A percentile compares a stretch with the other conserved stretches of the same genome.
Conservation (phyloP, 2,888 invertebrate genomes). For the Dorcus hopei region DNA sequence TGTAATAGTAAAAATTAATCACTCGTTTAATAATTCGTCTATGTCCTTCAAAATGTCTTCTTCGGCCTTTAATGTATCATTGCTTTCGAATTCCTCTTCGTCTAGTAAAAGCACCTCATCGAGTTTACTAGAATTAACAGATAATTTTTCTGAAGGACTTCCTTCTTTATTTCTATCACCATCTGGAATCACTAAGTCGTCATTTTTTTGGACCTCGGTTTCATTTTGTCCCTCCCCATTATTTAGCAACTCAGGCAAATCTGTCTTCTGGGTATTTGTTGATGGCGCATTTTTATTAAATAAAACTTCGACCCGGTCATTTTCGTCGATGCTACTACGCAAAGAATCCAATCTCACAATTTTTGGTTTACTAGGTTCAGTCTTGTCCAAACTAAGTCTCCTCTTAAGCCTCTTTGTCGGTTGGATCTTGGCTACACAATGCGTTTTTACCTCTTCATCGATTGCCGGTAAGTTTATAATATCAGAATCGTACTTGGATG, state of each 20-base stretch:
- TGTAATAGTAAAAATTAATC: constrained; percentile 12
- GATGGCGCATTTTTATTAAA: background rate
- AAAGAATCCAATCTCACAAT: background rate
- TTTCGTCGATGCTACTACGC: background rate
- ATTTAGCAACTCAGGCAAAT: background rate
- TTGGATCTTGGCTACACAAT: constrained; percentile 10
- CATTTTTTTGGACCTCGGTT: constrained; percentile 10
- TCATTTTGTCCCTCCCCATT: constrained; percentile 11
- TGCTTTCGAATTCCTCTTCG: constrained; percentile 40
- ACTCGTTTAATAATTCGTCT: constrained; percentile 46
- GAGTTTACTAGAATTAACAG: constrained; percentile 28
- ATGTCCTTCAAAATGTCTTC: constrained; percentile 49
- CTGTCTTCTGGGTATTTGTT: background rate
- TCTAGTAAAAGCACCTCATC: constrained; percentile 41
- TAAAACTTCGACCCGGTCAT: background rate
- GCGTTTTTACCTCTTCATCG: background rate
- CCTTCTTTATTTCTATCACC: constrained; percentile 4
- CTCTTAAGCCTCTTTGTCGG: constrained; percentile 14
- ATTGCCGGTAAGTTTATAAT: background rate
- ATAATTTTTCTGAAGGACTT: background rate
- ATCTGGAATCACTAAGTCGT: background rate
- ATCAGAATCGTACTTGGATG: constrained; percentile 22
- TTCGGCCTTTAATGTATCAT: constrained; percentile 39
- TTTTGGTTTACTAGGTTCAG: background rate
- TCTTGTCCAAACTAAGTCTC: background rate